Conservation (phyloP, 1,140 invertebrate species). For the Fragariocoptes setiger region DNA sequence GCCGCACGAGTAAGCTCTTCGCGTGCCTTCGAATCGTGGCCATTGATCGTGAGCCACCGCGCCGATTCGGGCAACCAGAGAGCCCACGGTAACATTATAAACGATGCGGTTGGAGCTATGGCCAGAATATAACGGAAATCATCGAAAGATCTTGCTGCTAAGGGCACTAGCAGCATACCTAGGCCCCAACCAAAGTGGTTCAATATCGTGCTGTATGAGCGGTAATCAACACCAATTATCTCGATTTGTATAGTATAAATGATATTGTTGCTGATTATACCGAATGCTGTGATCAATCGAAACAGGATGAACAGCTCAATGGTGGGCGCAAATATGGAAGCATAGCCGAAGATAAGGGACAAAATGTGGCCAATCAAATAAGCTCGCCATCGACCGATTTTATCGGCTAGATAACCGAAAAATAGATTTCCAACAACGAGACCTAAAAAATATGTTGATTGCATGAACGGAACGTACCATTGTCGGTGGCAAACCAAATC, state of each 20-base stretch:
- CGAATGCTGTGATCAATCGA: not conserved
- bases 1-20: not conserved
- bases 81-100: not conserved
- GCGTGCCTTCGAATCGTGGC: not conserved
- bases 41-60: not conserved
- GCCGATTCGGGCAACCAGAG: not conserved
- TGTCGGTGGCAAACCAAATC: not conserved
- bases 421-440: not conserved
- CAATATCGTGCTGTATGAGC: not conserved
- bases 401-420: not conserved
- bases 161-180: not conserved
- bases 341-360: not conserved
- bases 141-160: not conserved
- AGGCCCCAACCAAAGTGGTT: not conserved
- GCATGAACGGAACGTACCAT: not conserved
- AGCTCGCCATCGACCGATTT: not conserved
- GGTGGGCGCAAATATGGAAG: not conserved
- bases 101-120: not conserved
- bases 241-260: not conserved
- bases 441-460: not conserved
- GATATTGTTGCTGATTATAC: not conserved
- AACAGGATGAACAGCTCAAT: not conserved
- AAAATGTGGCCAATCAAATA: not conserved
- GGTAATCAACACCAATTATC: not conserved
- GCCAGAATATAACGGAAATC: not conserved